Base-by-base conservation (phyloP, 2,113 vertebrate species). In the Cynopterus brachyotis region DNA sequence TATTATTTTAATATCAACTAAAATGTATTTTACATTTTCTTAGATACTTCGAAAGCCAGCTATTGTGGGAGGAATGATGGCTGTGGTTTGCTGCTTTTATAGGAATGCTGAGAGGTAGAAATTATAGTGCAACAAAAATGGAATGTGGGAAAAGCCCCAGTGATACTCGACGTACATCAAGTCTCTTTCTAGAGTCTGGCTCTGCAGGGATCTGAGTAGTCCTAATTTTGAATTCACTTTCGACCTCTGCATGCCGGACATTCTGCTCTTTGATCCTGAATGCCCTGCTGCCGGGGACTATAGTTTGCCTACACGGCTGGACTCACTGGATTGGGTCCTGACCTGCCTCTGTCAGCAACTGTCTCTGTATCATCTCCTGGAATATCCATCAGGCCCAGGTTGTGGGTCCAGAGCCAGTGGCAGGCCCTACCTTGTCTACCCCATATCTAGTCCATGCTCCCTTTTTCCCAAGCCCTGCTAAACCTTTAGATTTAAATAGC, bases 1-100 rank as follows among this genome's bases (percentile, higher is more conserved):
- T 62, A 94, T 84, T 83, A 81, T 94, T 96, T 95, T 93, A 47
- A 88, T 92, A n/a, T 89, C 62, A 90, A 79, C 53, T 9, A 12
- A 50, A 15, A 50, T 50, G 13, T 93, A 93, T 70, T 97, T 97
- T 82, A 73, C 57, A 83, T 89, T 97, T 94, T 94, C 80, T 91
- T 94, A 75, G 62, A 57, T 72, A 60, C 13, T 92, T 92, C 70
- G 89, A 42, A 80, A 88, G 3, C 22, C 45, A 81, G 37, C 59
- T 64, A 59, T 73, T 70, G 1, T 62, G 19, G 47, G 17, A 94
- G 40, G 47, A 85, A 66, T n/a, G 89, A 50, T 89, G 30, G 15
- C 17, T 83, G 10, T 89, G 30, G 69, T 81, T 92, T 91, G 53
- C 47, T 82, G 64, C 76, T 93, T 88, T 92, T 62, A 22, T 32